Base-by-base conservation (phyloP, 2,113 vertebrate species). In the Salvelinus alpinus region DNA sequence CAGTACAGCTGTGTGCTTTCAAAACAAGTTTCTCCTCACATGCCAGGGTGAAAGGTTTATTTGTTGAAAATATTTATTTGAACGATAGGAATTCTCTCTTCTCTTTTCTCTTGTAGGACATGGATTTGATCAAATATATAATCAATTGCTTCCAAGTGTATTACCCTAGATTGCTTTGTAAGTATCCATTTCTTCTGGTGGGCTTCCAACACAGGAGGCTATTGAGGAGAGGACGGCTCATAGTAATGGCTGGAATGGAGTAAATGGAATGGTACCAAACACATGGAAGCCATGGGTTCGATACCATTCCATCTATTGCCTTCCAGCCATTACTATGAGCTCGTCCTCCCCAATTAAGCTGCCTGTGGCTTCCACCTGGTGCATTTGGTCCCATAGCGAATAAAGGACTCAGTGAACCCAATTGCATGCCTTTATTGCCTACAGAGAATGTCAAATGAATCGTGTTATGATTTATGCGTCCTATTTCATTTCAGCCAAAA, bases 131-230 rank as follows among this genome's bases (percentile, higher is more conserved):
- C 78, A 93, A 94, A 24, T 97, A 95, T 82, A 92, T 96, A 84
- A 93, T 96, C 82, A 94, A 79, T 89, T 97, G 95, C 82, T 97
- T 96, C 90, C 95, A 95, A 88, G 90, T 96, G 71, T 97, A 96
- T 87, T 97, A 96, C 81, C 95, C 96, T 64, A 95, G 94, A 88
- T 95, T 94, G 77, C 93, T 97, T 74, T 95, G 96, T 97, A 94
- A 96, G 96, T 96, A 91, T 47, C 38, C 24, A 69, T 2, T 54
- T 62, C 6, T 22, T n/a, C 59, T 62, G 59, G 38, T 44, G 38
- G 11, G 8, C 38, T 44, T 11, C 38, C 38, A 44, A 9, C 38
- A 44, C 38, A 44, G 38, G 38, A 44, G 38, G 38, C 2, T 44
- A 9, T 9, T 44, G 38, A 44, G 9, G 38, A 9, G 38, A 44